Base-by-base conservation (phyloP, 2,113 vertebrate genomes). In the Callipepla californica region DNA sequence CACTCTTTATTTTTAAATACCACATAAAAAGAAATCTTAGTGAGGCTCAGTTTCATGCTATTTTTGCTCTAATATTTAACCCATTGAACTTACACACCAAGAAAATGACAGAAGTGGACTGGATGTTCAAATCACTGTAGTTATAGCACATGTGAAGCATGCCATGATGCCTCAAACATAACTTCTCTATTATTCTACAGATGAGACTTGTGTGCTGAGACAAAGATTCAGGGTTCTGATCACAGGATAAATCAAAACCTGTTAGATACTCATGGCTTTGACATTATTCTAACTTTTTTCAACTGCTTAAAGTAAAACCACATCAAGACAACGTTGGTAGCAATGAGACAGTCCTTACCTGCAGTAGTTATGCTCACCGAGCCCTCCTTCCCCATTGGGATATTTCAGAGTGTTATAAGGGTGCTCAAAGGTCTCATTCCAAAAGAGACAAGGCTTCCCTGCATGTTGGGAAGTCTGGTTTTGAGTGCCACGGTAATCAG, bases 391-490 rank as follows among this genome's bases (percentile, higher is more conserved):
- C 95, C 98, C 99, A 9, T 99, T 99, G 83, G 98, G 98, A 94
- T 99, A 99, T 93, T 99, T 99, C 94, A 98, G 92, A 77, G 99
- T 99, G 94, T 99, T 99, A 95, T 99, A 99, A 4, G 99, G 99
- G 94, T 99, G 99, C 96, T 99, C 98, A 96, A 99, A 99, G 80
- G 99, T 99, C 97, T 99, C 99, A 23, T 99, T 99, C 99, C 99
- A 99, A 97, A 98, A 99, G 15, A 99, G 98, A 94, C 99, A 99
- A 67, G 99, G 98, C 95, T 99, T 99, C 47, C 99, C 99, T 28
- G 97, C 98, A 7, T 98, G 93, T 7, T 98, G 97, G 57, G 98
- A 98, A 16, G 99, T 99, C 98, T 98, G 98, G 97, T 99, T 99
- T 98, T 99, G 99, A 30, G 97, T 97, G 65, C 99, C 99, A 95